Percentiles rank a stretch among this genome's conserved stretches.
phyloP scores from a whole-genome alignment of 2,113 vertebrate genomes.

The Numenius arquata region DNA sequence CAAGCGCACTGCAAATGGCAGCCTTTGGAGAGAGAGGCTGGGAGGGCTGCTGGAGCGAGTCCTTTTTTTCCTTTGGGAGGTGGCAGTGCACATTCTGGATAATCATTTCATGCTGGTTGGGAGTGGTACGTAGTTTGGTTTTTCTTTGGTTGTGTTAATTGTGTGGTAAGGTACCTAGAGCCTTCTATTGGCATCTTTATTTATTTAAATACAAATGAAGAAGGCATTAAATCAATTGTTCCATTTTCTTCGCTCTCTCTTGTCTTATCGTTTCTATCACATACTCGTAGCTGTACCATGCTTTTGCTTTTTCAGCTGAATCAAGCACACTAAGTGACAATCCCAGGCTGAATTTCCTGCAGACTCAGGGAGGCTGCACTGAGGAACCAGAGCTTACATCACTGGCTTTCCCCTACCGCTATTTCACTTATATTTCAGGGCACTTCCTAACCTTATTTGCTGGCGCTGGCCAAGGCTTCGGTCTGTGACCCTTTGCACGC shows the following conservation, averaged over 20 bases:
- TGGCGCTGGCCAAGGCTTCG: neutral
- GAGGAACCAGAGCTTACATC: neutral
- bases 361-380: neutral
- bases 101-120: constrained; percentile 45
- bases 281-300: neutral
- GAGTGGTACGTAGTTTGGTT: constrained; percentile 23
- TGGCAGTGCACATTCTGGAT: constrained; percentile 32
- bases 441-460: neutral
- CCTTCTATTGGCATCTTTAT: constrained; percentile 47
- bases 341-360: neutral
- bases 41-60: neutral
- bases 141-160: constrained; percentile 46
- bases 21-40: neutral
- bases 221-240: constrained; percentile 52
- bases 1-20: neutral
- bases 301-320: constrained; percentile 32
- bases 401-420: neutral
- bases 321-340: neutral
- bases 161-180: constrained; percentile 52
- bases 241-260: constrained; percentile 15
- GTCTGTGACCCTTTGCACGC: neutral
- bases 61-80: constrained; percentile 7
- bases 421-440: neutral
- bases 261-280: constrained; percentile 31
- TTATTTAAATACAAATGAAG: constrained; percentile 60